Percentiles rank a stretch among this genome's conserved stretches.
Conservation (phyloP, 2,113 vertebrate species). For the Atractosteus spatula region DNA sequence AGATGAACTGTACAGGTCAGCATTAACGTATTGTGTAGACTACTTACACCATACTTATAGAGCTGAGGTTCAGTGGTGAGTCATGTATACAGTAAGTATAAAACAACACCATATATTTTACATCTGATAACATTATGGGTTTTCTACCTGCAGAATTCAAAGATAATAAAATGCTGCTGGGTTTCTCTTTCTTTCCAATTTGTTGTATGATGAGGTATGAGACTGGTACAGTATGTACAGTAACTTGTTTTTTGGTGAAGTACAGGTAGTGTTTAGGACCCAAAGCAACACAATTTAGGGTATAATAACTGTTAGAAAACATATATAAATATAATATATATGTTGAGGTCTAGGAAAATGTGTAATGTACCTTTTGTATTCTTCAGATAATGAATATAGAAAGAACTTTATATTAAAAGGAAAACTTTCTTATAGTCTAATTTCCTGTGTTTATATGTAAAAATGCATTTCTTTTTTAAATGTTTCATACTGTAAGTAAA, state of each 20-base stretch:
- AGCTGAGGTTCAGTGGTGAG: too few relatives aligned
- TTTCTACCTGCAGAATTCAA: slow-evolving; percentile 49
- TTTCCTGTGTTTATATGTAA: slow-evolving; percentile 65
- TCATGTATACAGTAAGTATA: too few relatives aligned
- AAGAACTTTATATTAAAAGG: slow-evolving; percentile 28
- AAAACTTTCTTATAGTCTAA: slow-evolving; percentile 66
- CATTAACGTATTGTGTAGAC: too few relatives aligned
- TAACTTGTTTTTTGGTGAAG: slow-evolving; percentile 61
- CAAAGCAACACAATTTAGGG: slow-evolving; percentile 48
- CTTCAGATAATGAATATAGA: slow-evolving; percentile 70
- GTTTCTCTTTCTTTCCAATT: slow-evolving; percentile 49
- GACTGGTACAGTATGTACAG: slow-evolving; percentile 51
- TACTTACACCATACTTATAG: too few relatives aligned
- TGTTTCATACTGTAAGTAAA: slow-evolving; percentile 64
- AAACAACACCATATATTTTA: slow-evolving; percentile 52
- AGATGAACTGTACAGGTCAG: too few relatives aligned
- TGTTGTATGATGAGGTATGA: slow-evolving; percentile 56
- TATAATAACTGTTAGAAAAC: slow-evolving; percentile 54
- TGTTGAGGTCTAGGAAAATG: slow-evolving; percentile 52
- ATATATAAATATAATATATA: too few relatives aligned
- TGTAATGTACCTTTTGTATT: slow-evolving; percentile 74
- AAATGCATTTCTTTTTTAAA: slow-evolving; percentile 37
- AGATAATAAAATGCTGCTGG: slow-evolving; percentile 56
- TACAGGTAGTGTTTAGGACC: slow-evolving; percentile 57
- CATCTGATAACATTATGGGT: slow-evolving; percentile 51